phyloP scores from a whole-genome alignment of 2,888 invertebrate genomes.

The Corythucha ciliata region DNA sequence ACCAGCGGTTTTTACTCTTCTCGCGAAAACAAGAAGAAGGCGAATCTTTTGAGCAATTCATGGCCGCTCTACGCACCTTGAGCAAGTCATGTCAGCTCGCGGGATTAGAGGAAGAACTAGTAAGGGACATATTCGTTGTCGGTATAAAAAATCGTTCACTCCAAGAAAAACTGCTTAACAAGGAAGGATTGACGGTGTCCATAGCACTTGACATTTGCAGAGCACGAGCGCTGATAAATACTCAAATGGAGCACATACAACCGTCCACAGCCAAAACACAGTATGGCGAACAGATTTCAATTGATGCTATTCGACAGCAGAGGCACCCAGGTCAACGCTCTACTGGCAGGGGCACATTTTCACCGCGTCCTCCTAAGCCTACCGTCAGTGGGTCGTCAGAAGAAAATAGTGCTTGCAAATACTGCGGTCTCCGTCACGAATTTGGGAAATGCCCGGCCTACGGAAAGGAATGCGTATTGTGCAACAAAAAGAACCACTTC shows the following conservation, averaged over 20 bases:
- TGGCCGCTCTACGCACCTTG: conserved; percentile 11
- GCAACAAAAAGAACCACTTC: neutral
- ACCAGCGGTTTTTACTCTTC: too few relatives aligned
- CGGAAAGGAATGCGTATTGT: neutral
- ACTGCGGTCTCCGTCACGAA: conserved; percentile 4
- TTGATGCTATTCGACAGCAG: too few relatives aligned
- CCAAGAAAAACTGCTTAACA: conserved; percentile 8
- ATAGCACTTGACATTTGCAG: conserved; percentile 1
- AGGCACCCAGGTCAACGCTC: too few relatives aligned
- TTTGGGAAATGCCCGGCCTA: conserved; percentile 14
- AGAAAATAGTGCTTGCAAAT: too few relatives aligned
- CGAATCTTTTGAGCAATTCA: conserved; percentile 15
- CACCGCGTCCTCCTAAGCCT: too few relatives aligned
- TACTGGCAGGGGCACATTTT: too few relatives aligned
- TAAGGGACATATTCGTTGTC: conserved; percentile 10
- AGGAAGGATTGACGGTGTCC: neutral
- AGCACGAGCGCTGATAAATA: neutral
- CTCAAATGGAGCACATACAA: conserved; percentile 7
- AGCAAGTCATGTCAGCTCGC: conserved; percentile 6
- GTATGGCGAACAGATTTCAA: too few relatives aligned
- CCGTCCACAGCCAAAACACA: too few relatives aligned
- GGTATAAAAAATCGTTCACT: neutral
- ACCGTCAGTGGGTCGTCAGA: too few relatives aligned
- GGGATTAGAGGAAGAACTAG: neutral
- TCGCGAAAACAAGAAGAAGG: conserved; percentile 13